Base-by-base conservation (phyloP, 2,888 invertebrate species). In the Nematopogon swammerdamellus region DNA sequence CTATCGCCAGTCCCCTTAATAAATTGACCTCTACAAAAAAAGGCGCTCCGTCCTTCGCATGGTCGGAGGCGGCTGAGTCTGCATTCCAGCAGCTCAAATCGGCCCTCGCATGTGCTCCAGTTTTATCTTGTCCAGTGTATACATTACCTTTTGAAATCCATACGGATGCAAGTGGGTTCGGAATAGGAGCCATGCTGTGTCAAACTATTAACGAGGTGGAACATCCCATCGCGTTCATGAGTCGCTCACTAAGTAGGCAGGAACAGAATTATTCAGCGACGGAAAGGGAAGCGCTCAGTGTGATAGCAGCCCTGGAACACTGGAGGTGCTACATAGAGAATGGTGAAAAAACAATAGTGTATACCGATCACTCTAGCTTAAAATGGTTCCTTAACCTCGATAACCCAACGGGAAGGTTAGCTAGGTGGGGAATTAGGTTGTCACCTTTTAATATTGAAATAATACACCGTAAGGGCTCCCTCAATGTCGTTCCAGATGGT, bases 341-440 rank as follows among this genome's bases (percentile, higher is more conserved):
- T 10, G 25, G 25, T 25, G 5, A 25, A 10, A 25, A 25, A 1
- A 59, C 60, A 20, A n/a, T n/a, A n/a, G n/a, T n/a, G n/a, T n/a
- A n/a, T n/a, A n/a, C n/a, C n/a, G n/a, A n/a, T n/a, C n/a, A 55
- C 53, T 1, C 56, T 60, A 0, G 56, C 51, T 19, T 59, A 59
- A 0, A 55, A 51, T 59, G 56, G 57, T 50, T 50, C 45, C 14
- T 50, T 8, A 48, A 48, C 1, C 45, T 50, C 17, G 25, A 10
- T 16, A 50, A 50, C 20, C 48, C 50, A 1, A 44, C 47, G 10
- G 50, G 47, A 2, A 44, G 47, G 19, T 19, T 47, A 11, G 50
- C 47, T 30, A 20, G 50, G n/a, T 47, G 50, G 50, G 47, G 50
- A 11, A 45, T 50, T 2, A 44, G 50, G 2, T 19, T 50, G 1